Evolutionary conservation across 2,797 vertebrate genomes (phyloP).

Genomic region (Lacerta agilis): DNA sequence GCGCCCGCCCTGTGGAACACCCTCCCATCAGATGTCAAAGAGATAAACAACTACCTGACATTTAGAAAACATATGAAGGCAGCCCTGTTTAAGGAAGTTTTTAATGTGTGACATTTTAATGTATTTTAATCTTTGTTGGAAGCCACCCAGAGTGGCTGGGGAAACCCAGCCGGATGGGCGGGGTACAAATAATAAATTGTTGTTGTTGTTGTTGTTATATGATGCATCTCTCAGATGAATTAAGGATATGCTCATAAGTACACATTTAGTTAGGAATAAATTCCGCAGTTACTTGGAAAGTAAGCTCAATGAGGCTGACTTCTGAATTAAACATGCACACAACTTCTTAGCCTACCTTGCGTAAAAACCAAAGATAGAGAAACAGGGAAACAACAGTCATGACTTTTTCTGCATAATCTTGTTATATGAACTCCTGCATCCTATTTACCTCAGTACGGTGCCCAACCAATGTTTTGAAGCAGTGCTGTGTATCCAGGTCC

Average conservation of each 20-base stretch:
- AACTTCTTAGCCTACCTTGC: not conserved
- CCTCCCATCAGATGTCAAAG: too few relatives aligned
- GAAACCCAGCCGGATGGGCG: too few relatives aligned
- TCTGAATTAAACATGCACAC: not conserved
- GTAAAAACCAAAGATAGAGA: not conserved
- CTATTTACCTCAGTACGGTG: conserved; percentile 91
- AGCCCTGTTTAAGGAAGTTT: too few relatives aligned
- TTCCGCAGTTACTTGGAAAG: not conserved
- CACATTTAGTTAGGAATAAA: not conserved
- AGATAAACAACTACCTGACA: too few relatives aligned
- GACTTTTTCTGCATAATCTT: not conserved
- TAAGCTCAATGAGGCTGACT: not conserved
- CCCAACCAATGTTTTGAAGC: conserved; percentile 96
- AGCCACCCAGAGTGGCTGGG: too few relatives aligned
- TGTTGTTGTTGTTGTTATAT: too few relatives aligned
- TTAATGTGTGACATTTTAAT: too few relatives aligned
- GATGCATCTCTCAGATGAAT: not conserved
- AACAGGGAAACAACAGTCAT: not conserved
- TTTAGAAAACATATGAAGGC: too few relatives aligned
- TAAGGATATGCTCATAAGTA: not conserved
- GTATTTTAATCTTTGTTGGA: too few relatives aligned
- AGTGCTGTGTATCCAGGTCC: conserved; percentile 97
- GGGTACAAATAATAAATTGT: too few relatives aligned
- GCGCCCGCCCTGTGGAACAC: too few relatives aligned
- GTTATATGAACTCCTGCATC: not conserved